Percentiles rank a stretch among this genome's conserved stretches.
Conservation (phyloP, 1,140 invertebrate species). For the Drosophila kikkawai region DNA sequence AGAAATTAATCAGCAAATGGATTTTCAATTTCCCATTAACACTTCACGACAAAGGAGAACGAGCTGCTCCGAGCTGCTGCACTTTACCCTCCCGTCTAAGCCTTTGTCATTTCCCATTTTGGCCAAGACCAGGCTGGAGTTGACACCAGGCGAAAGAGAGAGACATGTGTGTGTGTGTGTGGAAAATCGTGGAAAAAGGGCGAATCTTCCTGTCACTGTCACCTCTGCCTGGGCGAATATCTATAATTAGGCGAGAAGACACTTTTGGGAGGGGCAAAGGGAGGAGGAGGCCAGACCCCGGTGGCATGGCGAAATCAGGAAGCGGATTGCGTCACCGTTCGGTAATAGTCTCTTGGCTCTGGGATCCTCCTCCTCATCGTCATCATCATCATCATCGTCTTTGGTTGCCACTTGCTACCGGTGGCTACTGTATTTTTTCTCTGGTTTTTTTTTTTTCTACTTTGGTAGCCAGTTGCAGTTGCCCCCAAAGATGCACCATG, state of each 20-base stretch:
- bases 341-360: background rate
- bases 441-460: background rate
- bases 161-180: background rate
- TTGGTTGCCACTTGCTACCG: constrained; percentile 33
- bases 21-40: constrained; percentile 83
- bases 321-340: constrained; percentile 65
- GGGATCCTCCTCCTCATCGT: constrained; percentile 17
- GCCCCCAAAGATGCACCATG: constrained; percentile 3
- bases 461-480: constrained; percentile 6
- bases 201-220: constrained; percentile 69
- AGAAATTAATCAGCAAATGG: constrained; percentile 83
- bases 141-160: background rate
- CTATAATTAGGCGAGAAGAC: constrained; percentile 71
- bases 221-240: constrained; percentile 40
- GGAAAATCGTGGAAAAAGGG: constrained; percentile 26
- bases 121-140: constrained; percentile 1
- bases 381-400: constrained; percentile 1
- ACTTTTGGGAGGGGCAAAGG: constrained; percentile 17
- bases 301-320: constrained; percentile 60
- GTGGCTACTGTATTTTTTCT: constrained; percentile 27
- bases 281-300: background rate
- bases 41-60: constrained; percentile 45
- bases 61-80: constrained; percentile 16
- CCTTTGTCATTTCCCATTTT: constrained; percentile 37
- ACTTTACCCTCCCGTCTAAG: constrained; percentile 12